Base-by-base conservation (phyloP, 2,888 invertebrate genomes). In the Microdon myrmicae region DNA sequence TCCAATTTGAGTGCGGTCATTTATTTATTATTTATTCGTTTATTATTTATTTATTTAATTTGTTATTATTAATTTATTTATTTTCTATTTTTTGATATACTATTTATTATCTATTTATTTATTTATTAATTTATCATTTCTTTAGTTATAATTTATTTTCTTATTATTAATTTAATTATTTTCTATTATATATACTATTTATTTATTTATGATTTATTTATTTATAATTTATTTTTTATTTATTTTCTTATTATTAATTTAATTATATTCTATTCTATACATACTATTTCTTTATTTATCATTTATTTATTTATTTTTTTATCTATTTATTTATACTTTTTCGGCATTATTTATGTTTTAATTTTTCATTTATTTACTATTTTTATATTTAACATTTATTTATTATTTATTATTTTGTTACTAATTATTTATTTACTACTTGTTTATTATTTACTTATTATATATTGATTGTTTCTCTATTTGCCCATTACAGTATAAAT, bases 401-500 rank as follows among this genome's bases (percentile, higher is more conserved):
- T 41, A 25, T 47, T 28, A 35, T 56, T 45, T 56, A 49, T 32
- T 58, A 38, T 48, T 53, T 22, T 39, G 48, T 66, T 58, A 43
- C 16, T 48, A 44, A 14, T 48, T 12, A 8, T 48, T 59, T 51
- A 7, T 25, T 26, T 29, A 23, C 26, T 38, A 22, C 43, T 28
- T 34, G 8, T 26, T 20, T 37, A 10, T 31, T 38, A 35, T 8
- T 28, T 23, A 38, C 6, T 45, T 51, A n/a, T n/a, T n/a, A n/a
- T n/a, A n/a, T n/a, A n/a, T n/a, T n/a, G n/a, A n/a, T n/a, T n/a
- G n/a, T n/a, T n/a, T n/a, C n/a, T n/a, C n/a, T n/a, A n/a, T n/a
- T n/a, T n/a, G n/a, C n/a, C n/a, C n/a, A n/a, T n/a, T n/a, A n/a
- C n/a, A n/a, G n/a, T n/a, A n/a, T n/a, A n/a, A n/a, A n/a, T n/a